Conservation (phyloP, 2,797 vertebrate genomes). For the Rhinogobio ventralis region DNA sequence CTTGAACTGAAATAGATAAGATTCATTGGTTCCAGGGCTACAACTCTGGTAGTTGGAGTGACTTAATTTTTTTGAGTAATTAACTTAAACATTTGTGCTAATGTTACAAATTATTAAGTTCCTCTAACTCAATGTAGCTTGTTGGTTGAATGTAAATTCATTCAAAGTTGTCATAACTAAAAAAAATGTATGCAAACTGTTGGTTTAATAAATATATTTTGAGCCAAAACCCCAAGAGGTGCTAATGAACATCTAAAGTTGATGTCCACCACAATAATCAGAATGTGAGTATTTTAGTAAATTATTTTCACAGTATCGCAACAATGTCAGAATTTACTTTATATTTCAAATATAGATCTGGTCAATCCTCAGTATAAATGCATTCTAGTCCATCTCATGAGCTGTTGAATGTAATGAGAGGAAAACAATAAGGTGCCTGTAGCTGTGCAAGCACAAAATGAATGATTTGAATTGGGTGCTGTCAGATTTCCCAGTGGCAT, state of each 20-base stretch:
- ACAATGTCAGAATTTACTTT: background rate
- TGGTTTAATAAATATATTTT: no score
- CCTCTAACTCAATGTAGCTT: no score
- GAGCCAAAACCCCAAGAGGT: background rate
- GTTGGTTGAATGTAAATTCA: no score
- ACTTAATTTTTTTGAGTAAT: no score
- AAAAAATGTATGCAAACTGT: no score
- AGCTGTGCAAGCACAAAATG: slow-evolving; percentile 27
- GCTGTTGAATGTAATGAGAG: slow-evolving; percentile 12
- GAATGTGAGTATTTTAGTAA: background rate
- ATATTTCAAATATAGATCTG: background rate
- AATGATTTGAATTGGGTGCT: slow-evolving; percentile 49
- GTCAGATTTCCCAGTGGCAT: slow-evolving; percentile 64
- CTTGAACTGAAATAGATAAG: no score
- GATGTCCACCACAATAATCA: background rate
- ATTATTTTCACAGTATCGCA: background rate
- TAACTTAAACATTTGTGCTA: no score
- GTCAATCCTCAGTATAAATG: background rate
- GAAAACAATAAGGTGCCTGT: slow-evolving; percentile 40
- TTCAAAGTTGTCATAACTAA: no score
- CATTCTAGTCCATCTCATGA: slow-evolving; percentile 27
- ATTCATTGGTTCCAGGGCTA: no score
- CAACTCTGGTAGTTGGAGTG: no score
- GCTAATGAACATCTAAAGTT: slow-evolving; percentile 13
- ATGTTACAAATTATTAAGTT: no score